These are phyloP conservation scores for Enteromius fasciolatus DNA, from an alignment of 2,797 vertebrate genomes.

Conservation along the genomic window DNA sequence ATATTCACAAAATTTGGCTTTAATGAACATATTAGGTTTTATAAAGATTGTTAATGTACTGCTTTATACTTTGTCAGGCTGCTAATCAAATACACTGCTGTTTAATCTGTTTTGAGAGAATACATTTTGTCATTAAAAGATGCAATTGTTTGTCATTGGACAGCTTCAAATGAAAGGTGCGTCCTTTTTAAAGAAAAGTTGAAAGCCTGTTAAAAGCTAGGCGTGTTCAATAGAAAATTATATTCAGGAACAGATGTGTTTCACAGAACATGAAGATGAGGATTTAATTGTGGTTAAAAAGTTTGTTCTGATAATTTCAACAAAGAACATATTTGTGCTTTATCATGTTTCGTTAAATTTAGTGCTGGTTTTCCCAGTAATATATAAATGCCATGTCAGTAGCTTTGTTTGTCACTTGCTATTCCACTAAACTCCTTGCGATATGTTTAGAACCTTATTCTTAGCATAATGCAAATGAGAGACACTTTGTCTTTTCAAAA, in stretches of 20 bases:
- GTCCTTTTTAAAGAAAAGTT: conserved; percentile 1
- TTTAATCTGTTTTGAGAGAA: neutral
- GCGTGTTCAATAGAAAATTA: neutral
- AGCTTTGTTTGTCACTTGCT: neutral
- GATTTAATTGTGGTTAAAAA: neutral
- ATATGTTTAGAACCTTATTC: neutral
- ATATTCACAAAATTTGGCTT: neutral
- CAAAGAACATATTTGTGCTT: neutral
- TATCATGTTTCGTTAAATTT: neutral
- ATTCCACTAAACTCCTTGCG: neutral
- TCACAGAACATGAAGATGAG: neutral
- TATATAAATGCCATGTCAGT: neutral
- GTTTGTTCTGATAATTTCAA: neutral
- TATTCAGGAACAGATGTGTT: neutral
- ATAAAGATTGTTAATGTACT: neutral
- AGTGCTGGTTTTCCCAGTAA: neutral
- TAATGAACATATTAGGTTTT: neutral
- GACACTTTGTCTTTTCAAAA: neutral
- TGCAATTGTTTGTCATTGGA: neutral
- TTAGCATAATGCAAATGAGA: neutral
- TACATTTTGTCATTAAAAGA: neutral
- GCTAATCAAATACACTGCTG: neutral
- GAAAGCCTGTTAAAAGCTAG: neutral
- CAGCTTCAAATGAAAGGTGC: neutral
- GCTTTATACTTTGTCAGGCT: neutral